Evolutionary conservation across 2,888 invertebrate genomes (phyloP).

Genomic region (Drosophila borborema): DNA sequence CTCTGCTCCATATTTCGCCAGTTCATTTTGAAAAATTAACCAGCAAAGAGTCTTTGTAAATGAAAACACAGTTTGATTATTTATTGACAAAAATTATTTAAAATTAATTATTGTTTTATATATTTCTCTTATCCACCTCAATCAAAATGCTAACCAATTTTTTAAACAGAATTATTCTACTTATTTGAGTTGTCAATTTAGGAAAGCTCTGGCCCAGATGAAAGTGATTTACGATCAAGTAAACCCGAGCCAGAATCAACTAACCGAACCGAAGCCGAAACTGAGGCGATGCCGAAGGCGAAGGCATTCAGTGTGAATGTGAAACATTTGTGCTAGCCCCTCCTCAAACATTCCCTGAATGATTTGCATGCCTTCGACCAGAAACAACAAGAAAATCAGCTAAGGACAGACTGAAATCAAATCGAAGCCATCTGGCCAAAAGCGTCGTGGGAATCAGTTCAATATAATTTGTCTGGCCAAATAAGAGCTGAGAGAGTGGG

Average conservation of each 20-base stretch:
- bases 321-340: slow-evolving; percentile 42
- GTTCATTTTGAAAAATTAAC: no score
- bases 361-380: slow-evolving; percentile 69
- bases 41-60: no score
- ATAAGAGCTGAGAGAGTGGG: slow-evolving; percentile 58
- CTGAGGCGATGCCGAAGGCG: not conserved
- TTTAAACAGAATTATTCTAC: not conserved
- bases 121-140: not conserved
- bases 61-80: no score
- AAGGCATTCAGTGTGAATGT: slow-evolving; percentile 57
- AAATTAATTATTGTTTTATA: no score
- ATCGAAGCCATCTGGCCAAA: slow-evolving; percentile 78
- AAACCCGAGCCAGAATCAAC: slow-evolving; percentile 19
- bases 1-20: no score
- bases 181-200: slow-evolving; percentile 50
- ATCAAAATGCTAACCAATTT: slow-evolving; percentile 4
- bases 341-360: slow-evolving; percentile 66
- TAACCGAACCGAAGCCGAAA: slow-evolving; percentile 2
- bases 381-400: slow-evolving; percentile 36
- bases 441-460: slow-evolving; percentile 79
- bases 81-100: no score
- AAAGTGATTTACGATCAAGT: slow-evolving; percentile 48
- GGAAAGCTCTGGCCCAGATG: slow-evolving; percentile 39
- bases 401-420: slow-evolving; percentile 66
- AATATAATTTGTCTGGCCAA: slow-evolving; percentile 75